These are phyloP conservation scores for Anoplius nigerrimus DNA, from an alignment of 2,888 invertebrate genomes.

Conservation along the genomic window DNA sequence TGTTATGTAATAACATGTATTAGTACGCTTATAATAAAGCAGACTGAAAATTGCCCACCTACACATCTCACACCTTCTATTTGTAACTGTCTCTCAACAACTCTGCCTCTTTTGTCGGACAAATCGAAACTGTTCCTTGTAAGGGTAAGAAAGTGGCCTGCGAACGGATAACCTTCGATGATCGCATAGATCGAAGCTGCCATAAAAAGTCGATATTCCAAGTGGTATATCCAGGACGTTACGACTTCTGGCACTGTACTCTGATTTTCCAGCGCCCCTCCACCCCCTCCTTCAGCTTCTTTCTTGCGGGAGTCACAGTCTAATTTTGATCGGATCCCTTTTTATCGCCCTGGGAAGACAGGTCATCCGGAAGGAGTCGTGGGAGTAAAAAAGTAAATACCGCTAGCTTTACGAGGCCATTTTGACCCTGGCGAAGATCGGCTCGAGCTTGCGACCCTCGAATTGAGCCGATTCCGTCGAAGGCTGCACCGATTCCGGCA, in stretches of 20 bases:
- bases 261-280: conserved; percentile 17
- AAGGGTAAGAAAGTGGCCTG: conserved; percentile 21
- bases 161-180: conserved; percentile 33
- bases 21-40: too few relatives aligned
- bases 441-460: too few relatives aligned
- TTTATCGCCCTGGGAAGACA: conserved; percentile 3
- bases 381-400: too few relatives aligned
- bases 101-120: conserved; percentile 25
- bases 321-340: conserved; percentile 16
- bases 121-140: conserved; percentile 36
- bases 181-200: conserved; percentile 30
- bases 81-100: conserved; percentile 6
- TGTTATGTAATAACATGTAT: too few relatives aligned
- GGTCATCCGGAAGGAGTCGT: conserved; percentile 5
- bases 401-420: too few relatives aligned
- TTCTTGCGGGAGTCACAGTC: conserved; percentile 9
- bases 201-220: conserved; percentile 33
- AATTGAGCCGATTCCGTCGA: too few relatives aligned
- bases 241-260: conserved; percentile 24
- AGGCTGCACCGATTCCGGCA: too few relatives aligned
- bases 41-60: too few relatives aligned
- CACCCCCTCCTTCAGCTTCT: too few relatives aligned
- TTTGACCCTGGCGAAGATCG: too few relatives aligned
- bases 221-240: conserved; percentile 22
- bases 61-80: background rate